These are phyloP conservation scores for Microchrysa polita DNA, from an alignment of 2,888 invertebrate genomes.

Conservation along the genomic window DNA sequence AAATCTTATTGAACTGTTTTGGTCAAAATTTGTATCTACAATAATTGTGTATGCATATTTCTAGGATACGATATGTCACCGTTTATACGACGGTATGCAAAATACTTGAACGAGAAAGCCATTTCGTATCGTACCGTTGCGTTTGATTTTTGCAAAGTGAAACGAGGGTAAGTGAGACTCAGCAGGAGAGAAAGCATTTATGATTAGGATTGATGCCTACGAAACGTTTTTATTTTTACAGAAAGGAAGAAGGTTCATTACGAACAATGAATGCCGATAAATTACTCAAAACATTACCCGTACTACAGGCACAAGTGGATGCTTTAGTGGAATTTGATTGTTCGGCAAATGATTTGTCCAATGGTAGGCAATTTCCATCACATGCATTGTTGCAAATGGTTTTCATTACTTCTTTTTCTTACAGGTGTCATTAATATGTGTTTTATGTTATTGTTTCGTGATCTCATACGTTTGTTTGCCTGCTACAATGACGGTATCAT, in stretches of 20 bases:
- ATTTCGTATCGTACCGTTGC: conserved; percentile 98
- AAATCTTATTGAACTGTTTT: not conserved
- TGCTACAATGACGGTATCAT: conserved; percentile 99
- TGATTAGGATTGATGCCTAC: not conserved
- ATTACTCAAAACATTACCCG: conserved; percentile 94
- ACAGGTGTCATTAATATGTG: conserved; percentile 95
- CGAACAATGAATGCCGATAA: conserved; percentile 98
- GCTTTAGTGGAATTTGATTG: conserved; percentile 97
- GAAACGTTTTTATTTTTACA: conserved; percentile 61
- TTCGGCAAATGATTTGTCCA: conserved; percentile 94
- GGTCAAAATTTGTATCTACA: conserved; percentile 7
- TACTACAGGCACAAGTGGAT: conserved; percentile 94
- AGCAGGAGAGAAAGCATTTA: not conserved
- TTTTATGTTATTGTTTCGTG: conserved; percentile 98
- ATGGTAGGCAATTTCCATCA: conserved; percentile 74
- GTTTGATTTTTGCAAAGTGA: conserved; percentile 99
- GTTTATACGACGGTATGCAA: conserved; percentile 97
- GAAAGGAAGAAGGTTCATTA: conserved; percentile 96
- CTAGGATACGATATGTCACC: conserved; percentile 99
- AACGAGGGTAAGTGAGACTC: conserved; percentile 82
- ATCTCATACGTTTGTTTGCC: conserved; percentile 98
- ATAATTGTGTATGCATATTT: conserved; percentile 52
- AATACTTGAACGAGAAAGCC: conserved; percentile 99
- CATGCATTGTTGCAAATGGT: too few relatives aligned
- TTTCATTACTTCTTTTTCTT: not conserved